These are phyloP conservation scores for Thalassaphorura encarpata DNA, from an alignment of 1,140 invertebrate genomes.

Conservation along the genomic window DNA sequence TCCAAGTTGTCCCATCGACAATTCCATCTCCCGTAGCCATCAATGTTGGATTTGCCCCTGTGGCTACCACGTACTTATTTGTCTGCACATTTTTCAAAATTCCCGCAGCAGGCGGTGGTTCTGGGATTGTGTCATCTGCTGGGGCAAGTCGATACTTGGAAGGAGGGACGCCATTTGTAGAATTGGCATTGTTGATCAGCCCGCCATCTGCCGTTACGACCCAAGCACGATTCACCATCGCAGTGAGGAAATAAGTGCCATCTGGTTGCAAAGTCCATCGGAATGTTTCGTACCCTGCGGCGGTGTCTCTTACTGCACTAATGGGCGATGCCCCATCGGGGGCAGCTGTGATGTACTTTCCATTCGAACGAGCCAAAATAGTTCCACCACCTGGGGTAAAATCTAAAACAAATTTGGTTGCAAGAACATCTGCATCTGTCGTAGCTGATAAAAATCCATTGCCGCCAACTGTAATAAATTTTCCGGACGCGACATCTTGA, in stretches of 20 bases:
- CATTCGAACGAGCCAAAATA: not conserved
- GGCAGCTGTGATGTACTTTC: slow-evolving; percentile 10
- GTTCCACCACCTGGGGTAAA: slow-evolving; percentile 22
- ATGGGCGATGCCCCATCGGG: slow-evolving; percentile 1
- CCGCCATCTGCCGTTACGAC: slow-evolving; percentile 5
- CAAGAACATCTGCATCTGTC: slow-evolving; percentile 8
- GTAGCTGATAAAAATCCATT: slow-evolving; percentile 7
- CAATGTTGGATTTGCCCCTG: slow-evolving; percentile 2
- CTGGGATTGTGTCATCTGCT: not conserved
- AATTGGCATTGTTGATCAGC: slow-evolving; percentile 7
- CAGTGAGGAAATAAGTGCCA: slow-evolving; percentile 9
- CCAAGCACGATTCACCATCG: slow-evolving; percentile 15
- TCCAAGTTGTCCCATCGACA: slow-evolving; percentile 2
- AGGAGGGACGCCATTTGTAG: slow-evolving; percentile 6
- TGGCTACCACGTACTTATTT: slow-evolving; percentile 9
- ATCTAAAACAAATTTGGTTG: slow-evolving; percentile 12
- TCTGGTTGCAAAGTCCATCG: slow-evolving; percentile 8
- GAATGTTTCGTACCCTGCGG: slow-evolving; percentile 14
- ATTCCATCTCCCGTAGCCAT: not conserved
- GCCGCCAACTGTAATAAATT: slow-evolving; percentile 3
- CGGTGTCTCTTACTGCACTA: slow-evolving; percentile 2
- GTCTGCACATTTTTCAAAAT: slow-evolving; percentile 10
- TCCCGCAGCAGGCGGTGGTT: not conserved
- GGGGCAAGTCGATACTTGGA: slow-evolving; percentile 7
- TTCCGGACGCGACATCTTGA: slow-evolving; percentile 20